These are phyloP conservation scores for Pentalonia nigronervosa DNA, from an alignment of 1,140 invertebrate genomes.

Conservation along the genomic window DNA sequence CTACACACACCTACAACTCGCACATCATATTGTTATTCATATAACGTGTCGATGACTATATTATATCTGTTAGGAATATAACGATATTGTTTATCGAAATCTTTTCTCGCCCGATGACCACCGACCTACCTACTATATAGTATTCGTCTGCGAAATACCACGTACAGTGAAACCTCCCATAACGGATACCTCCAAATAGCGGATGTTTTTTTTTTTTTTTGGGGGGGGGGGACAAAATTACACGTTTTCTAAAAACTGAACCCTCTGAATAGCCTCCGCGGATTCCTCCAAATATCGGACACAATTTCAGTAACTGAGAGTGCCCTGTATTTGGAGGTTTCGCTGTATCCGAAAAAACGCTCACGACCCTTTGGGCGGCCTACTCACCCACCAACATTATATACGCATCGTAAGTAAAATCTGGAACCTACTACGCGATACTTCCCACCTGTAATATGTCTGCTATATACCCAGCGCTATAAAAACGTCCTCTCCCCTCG, in stretches of 20 bases:
- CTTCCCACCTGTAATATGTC: neutral
- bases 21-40: neutral
- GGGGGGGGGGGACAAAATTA: no score
- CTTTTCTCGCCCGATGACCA: neutral
- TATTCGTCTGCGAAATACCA: neutral
- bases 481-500: neutral
- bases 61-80: neutral
- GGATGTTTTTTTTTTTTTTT: no score
- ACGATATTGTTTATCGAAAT: neutral
- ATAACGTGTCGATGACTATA: neutral
- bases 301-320: no score
- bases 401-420: neutral
- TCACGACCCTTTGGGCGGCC: neutral
- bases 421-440: neutral
- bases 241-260: no score
- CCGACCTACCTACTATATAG: neutral
- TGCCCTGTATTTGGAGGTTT: no score
- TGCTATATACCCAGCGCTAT: neutral
- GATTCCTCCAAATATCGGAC: no score
- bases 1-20: neutral
- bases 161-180: no score
- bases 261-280: no score
- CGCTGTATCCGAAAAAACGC: neutral
- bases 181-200: no score
- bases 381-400: neutral